Conservation (phyloP, 2,797 vertebrate genomes). For the Coranthus polyacanthus region DNA sequence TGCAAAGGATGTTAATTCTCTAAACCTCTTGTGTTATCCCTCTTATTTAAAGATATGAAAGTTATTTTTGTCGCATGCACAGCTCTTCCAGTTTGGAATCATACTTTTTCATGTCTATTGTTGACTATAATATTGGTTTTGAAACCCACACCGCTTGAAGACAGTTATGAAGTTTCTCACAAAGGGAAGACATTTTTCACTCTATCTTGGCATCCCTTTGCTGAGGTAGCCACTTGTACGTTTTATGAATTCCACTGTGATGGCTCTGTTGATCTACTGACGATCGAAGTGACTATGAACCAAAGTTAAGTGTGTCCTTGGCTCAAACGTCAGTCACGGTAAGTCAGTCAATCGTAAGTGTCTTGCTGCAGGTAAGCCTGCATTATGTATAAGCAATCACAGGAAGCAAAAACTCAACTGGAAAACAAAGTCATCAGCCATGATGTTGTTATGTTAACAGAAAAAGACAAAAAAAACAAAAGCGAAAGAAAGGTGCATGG, state of each 20-base stretch:
- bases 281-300: neutral
- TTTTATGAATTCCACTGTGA: neutral
- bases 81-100: neutral
- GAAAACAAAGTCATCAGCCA: too few relatives aligned
- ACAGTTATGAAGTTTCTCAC: conserved; percentile 21
- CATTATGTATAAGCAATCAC: too few relatives aligned
- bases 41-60: conserved; percentile 27
- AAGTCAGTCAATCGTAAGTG: too few relatives aligned
- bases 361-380: too few relatives aligned
- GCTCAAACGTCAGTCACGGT: too few relatives aligned
- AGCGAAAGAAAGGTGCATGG: neutral
- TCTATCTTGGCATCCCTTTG: neutral
- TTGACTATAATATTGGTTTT: conserved; percentile 1
- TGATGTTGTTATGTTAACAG: too few relatives aligned
- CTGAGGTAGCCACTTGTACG: neutral
- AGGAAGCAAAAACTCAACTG: too few relatives aligned
- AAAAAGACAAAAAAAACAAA: too few relatives aligned
- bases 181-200: conserved; percentile 18
- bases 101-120: conserved; percentile 9
- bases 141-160: conserved; percentile 18
- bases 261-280: neutral
- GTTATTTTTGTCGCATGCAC: conserved; percentile 6
- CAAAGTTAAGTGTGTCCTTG: neutral
- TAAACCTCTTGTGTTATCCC: neutral
- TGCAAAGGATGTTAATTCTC: neutral